Base-by-base conservation (phyloP, 2,113 vertebrate species). In the Atrichornis clamosus region DNA sequence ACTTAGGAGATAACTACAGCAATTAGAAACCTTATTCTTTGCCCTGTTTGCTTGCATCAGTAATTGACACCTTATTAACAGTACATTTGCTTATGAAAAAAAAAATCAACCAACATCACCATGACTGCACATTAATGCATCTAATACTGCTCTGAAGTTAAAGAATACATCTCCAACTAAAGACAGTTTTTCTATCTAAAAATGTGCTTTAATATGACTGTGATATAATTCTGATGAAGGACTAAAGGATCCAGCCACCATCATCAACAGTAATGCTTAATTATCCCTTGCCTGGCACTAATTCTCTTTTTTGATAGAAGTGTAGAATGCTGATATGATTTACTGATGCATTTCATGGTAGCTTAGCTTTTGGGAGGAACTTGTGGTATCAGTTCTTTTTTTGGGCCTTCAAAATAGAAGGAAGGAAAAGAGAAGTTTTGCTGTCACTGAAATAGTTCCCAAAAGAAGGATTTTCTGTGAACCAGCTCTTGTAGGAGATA, bases 31-130 rank as follows among this genome's bases (percentile, higher is more conserved):
- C 1, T 62, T 92, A 77, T 76, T 96, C 62, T 84, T 95, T 86
- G 81, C 82, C 88, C 82, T 87, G 35, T 87, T 95, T 92, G 21
- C 88, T 92, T 95, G 37, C 59, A 88, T 58, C 6, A 5, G 52
- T 65, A 95, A 90, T 85, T 96, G 89, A 90, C 68, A 93, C 58
- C 62, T 95, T 76, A 96, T 96, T 97, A 95, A 72, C 69, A 60
- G 84, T 41, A 90, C 60, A 93, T 92, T 96, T 95, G 33, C 72
- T 75, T 44, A 81, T 35, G 52, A 58, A 72, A 81, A 84, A 87
- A 81, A 83, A 82, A 53, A 53, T 44, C 42, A 75, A 83, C 22
- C 28, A 69, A 47, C 41, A 42, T 68, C 73, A 67, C 11, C 15
- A n/a, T 75, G 56, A 87, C 68, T 80, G 64, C 19, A 93, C 47